Percentiles rank a stretch among this genome's conserved stretches.
Conservation (phyloP, 2,113 vertebrate species). For the Colossoma macropomum region DNA sequence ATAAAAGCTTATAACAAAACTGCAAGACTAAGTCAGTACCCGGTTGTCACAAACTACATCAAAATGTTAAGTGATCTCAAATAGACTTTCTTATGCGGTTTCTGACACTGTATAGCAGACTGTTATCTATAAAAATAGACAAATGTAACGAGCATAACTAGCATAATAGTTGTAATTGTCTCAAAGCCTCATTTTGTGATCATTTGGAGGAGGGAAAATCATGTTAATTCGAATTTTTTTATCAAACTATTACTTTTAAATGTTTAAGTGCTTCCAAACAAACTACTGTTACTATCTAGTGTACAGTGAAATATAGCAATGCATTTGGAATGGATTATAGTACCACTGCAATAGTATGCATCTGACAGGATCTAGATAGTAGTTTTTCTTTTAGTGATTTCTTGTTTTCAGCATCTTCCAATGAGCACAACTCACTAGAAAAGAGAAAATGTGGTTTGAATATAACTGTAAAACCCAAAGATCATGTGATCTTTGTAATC, state of each 20-base stretch:
- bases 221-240: background rate
- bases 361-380: background rate
- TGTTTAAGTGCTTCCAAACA: slow-evolving; percentile 8
- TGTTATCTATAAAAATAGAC: no score
- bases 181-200: background rate
- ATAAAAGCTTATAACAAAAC: background rate
- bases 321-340: background rate
- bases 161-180: background rate
- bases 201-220: background rate
- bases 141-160: no score
- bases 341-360: background rate
- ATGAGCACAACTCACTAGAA: background rate
- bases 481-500: background rate
- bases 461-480: background rate
- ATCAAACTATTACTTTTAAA: background rate
- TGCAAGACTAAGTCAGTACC: background rate
- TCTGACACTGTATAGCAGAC: no score
- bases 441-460: background rate
- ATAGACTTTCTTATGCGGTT: no score
- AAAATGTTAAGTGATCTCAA: no score
- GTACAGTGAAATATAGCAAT: background rate
- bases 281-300: background rate
- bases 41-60: background rate
- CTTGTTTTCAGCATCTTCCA: background rate
- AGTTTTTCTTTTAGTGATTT: background rate